phyloP scores from a whole-genome alignment of 2,888 invertebrate genomes.

The Agrochola macilenta region DNA sequence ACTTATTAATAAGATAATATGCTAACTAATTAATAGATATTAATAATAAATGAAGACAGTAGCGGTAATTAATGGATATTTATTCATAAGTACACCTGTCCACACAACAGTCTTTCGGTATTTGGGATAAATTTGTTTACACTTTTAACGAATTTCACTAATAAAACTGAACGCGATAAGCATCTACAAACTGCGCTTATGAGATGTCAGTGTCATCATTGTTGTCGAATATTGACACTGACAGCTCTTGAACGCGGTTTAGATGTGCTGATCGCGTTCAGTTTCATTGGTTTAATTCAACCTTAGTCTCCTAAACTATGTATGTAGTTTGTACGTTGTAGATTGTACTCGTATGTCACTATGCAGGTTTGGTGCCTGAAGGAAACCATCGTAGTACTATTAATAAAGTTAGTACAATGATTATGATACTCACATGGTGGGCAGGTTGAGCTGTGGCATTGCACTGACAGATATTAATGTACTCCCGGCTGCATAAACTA shows the following conservation, averaged over 20 bases:
- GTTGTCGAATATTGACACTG: too few relatives aligned
- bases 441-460: slow-evolving; percentile 91
- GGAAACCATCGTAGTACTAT: background rate
- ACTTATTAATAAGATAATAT: background rate
- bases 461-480: slow-evolving; percentile 93
- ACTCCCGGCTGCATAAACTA: slow-evolving; percentile 96
- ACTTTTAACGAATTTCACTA: background rate
- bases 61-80: background rate
- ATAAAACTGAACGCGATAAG: too few relatives aligned
- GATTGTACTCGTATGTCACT: too few relatives aligned
- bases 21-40: background rate
- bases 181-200: too few relatives aligned
- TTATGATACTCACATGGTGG: slow-evolving; percentile 85
- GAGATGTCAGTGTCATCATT: too few relatives aligned
- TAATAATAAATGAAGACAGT: background rate
- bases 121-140: background rate
- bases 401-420: background rate
- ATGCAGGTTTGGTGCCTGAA: background rate
- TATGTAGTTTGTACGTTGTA: too few relatives aligned
- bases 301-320: background rate
- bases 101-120: background rate
- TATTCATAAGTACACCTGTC: slow-evolving; percentile 19
- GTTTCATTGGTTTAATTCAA: too few relatives aligned
- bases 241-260: too few relatives aligned
- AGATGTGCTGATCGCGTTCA: too few relatives aligned